Percentiles rank a stretch among this genome's conserved stretches.
These are phyloP conservation scores for Donacobius atricapilla DNA, from an alignment of 2,113 vertebrate species.

Conservation along the genomic window DNA sequence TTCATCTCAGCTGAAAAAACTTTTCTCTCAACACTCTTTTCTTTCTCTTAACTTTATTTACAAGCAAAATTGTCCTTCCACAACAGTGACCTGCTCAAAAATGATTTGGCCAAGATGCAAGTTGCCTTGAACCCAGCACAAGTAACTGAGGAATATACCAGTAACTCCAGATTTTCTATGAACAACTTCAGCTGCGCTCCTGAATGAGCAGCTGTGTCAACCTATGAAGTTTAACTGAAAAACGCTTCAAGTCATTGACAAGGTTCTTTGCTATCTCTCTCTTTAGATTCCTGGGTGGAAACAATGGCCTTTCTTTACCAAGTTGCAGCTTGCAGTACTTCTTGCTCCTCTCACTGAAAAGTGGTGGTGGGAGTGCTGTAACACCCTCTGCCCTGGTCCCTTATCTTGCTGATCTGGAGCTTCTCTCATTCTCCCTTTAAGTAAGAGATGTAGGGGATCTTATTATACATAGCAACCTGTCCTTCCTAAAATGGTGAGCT, in stretches of 20 bases:
- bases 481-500: background rate
- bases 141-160: background rate
- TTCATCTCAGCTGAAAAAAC: background rate
- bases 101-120: background rate
- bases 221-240: background rate
- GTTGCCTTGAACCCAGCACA: background rate
- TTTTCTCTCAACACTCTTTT: background rate
- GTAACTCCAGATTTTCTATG: background rate
- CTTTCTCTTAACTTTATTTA: background rate
- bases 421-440: background rate
- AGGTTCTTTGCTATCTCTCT: background rate
- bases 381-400: background rate
- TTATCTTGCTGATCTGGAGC: rapidly evolving
- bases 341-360: background rate
- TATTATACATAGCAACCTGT: background rate
- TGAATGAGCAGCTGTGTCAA: background rate
- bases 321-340: background rate
- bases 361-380: background rate
- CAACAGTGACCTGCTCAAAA: background rate
- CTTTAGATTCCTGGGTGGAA: background rate
- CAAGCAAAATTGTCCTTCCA: background rate
- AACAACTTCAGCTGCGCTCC: background rate
- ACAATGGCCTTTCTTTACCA: background rate
- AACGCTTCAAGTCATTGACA: background rate
- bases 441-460: background rate